Evolutionary conservation across 2,888 invertebrate genomes (phyloP).

Genomic region (Synergus japonicus): DNA sequence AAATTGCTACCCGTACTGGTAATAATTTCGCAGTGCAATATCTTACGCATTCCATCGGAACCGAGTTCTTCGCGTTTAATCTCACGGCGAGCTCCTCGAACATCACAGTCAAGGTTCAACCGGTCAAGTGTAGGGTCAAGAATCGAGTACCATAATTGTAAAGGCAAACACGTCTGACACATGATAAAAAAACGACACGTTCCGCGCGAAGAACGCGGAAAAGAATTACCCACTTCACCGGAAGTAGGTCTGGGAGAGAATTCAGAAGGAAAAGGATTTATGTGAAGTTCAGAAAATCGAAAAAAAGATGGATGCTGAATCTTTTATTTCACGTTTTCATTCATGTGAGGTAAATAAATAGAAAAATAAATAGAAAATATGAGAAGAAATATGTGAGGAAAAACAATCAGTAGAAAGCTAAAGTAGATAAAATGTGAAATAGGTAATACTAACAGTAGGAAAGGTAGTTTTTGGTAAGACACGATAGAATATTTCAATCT

Average conservation of each 20-base stretch:
- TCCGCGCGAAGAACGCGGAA: slow-evolving; percentile 35
- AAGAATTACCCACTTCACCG: slow-evolving; percentile 22
- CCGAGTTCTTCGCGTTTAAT: slow-evolving; percentile 27
- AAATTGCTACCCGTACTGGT: slow-evolving; percentile 40
- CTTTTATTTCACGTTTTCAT: background rate
- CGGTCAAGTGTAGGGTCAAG: slow-evolving; percentile 40
- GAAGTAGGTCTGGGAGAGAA: background rate
- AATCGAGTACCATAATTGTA: slow-evolving; percentile 36
- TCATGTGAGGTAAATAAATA: too few relatives aligned
- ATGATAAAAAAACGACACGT: slow-evolving; percentile 25
- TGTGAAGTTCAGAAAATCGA: background rate
- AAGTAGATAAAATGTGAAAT: too few relatives aligned
- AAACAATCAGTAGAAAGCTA: too few relatives aligned
- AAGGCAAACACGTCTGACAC: slow-evolving; percentile 37
- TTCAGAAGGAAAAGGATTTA: slow-evolving; percentile 14
- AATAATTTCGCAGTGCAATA: slow-evolving; percentile 41
- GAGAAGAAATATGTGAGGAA: too few relatives aligned
- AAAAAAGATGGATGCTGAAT: background rate
- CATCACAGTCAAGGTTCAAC: slow-evolving; percentile 39
- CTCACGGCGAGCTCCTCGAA: slow-evolving; percentile 28
- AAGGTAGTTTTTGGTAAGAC: too few relatives aligned
- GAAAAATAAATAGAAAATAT: too few relatives aligned
- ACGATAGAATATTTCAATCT: too few relatives aligned
- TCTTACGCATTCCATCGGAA: slow-evolving; percentile 42
- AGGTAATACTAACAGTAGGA: too few relatives aligned